phyloP scores from a whole-genome alignment of 2,888 invertebrate genomes.

The Acleris laterana region DNA sequence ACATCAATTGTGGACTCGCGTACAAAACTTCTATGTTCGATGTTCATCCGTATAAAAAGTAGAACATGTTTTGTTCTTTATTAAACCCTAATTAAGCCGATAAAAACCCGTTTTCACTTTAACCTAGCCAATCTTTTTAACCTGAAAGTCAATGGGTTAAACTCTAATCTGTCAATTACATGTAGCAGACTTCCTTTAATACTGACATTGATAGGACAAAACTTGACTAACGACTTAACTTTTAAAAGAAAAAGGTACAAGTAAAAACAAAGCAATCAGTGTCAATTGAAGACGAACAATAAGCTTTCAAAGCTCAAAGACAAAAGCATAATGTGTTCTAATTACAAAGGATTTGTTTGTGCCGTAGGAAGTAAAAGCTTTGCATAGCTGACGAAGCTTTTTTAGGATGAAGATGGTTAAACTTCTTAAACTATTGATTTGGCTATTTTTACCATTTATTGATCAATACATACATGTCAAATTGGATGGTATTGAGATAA shows the following conservation, averaged over 20 bases:
- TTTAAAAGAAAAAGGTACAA: neutral
- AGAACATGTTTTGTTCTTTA: no score
- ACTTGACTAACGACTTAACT: neutral
- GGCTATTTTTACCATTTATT: neutral
- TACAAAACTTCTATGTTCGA: no score
- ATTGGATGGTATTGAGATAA: no score
- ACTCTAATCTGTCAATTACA: neutral
- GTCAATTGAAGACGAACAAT: neutral
- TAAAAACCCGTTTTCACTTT: no score
- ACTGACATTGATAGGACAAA: neutral
- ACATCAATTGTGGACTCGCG: no score
- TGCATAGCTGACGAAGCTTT: neutral
- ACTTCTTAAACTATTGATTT: neutral
- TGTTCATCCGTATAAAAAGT: no score
- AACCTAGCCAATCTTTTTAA: neutral
- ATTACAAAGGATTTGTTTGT: slow-evolving; percentile 6
- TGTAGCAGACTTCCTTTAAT: neutral
- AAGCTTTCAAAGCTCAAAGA: neutral
- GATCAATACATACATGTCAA: no score
- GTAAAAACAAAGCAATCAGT: slow-evolving; percentile 4
- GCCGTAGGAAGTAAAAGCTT: slow-evolving; percentile 7
- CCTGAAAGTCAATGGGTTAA: no score
- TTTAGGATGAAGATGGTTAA: neutral
- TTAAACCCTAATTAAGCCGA: no score
- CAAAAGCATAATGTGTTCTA: slow-evolving; percentile 4